These are phyloP conservation scores for Dyspetes luteomarginatus DNA, from an alignment of 2,888 invertebrate species.

Conservation along the genomic window DNA sequence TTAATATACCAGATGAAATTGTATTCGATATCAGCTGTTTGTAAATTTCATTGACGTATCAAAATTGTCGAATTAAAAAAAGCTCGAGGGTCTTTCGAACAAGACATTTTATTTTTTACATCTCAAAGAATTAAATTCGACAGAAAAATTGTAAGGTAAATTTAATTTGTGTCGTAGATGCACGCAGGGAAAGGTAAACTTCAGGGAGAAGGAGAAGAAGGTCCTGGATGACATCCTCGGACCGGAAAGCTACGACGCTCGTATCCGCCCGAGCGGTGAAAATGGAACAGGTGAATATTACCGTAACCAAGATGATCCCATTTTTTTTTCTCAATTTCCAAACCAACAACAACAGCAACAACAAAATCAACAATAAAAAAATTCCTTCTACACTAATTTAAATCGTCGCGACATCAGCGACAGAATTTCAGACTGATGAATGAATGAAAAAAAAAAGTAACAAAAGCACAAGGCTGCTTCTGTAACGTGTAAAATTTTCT, in stretches of 20 bases:
- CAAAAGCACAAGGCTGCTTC: too few species aligned
- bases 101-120: too few species aligned
- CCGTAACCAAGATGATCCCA: slow-evolving; percentile 18
- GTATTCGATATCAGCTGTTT: too few species aligned
- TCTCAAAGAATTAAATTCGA: too few species aligned
- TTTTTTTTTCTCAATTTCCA: slow-evolving; percentile 27
- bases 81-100: too few species aligned
- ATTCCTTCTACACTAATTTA: slow-evolving; percentile 1
- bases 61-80: too few species aligned
- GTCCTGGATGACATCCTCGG: slow-evolving; percentile 97
- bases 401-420: not conserved
- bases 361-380: slow-evolving; percentile 20
- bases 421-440: slow-evolving; percentile 7
- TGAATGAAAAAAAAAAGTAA: not conserved
- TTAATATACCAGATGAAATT: too few species aligned
- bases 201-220: slow-evolving; percentile 97
- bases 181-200: slow-evolving; percentile 93
- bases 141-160: too few species aligned
- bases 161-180: slow-evolving; percentile 86
- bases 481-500: too few species aligned
- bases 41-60: too few species aligned
- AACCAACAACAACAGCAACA: slow-evolving; percentile 21
- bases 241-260: slow-evolving; percentile 95
- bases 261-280: slow-evolving; percentile 96
- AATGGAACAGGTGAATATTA: slow-evolving; percentile 94